Conservation (phyloP, 2,113 vertebrate species). For the Capreolus pygargus region DNA sequence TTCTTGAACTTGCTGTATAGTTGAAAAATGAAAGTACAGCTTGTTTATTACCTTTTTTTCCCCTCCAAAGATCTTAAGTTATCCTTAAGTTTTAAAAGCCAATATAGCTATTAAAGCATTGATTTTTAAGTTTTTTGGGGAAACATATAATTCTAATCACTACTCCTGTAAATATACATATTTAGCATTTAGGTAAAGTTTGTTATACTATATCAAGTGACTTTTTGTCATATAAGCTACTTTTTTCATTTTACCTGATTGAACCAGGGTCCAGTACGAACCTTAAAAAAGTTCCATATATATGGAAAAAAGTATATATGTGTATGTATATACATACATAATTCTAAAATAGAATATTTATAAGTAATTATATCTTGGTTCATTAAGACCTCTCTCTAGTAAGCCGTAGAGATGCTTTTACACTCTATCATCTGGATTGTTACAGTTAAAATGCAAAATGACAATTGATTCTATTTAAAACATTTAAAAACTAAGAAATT, state of each 20-base stretch:
- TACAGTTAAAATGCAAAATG: constrained; percentile 33
- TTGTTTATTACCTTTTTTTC: constrained; percentile 43
- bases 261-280: constrained; percentile 54
- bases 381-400: background rate
- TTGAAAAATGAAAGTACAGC: background rate
- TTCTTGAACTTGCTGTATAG: background rate
- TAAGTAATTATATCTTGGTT: constrained; percentile 60
- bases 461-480: background rate
- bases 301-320: background rate
- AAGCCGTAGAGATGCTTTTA: background rate
- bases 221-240: background rate
- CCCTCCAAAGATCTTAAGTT: constrained; percentile 40
- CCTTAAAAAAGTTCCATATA: constrained; percentile 43
- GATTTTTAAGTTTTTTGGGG: background rate
- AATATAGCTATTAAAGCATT: background rate
- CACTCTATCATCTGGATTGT: background rate
- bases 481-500: constrained; percentile 16
- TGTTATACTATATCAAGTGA: background rate
- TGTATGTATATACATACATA: background rate
- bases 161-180: constrained; percentile 62
- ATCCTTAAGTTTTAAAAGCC: constrained; percentile 50
- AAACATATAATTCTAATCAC: constrained; percentile 47
- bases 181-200: constrained; percentile 65
- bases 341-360: constrained; percentile 64
- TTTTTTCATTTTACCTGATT: background rate